Base-by-base conservation (phyloP, 2,113 vertebrate species). In the Uria aalge region DNA sequence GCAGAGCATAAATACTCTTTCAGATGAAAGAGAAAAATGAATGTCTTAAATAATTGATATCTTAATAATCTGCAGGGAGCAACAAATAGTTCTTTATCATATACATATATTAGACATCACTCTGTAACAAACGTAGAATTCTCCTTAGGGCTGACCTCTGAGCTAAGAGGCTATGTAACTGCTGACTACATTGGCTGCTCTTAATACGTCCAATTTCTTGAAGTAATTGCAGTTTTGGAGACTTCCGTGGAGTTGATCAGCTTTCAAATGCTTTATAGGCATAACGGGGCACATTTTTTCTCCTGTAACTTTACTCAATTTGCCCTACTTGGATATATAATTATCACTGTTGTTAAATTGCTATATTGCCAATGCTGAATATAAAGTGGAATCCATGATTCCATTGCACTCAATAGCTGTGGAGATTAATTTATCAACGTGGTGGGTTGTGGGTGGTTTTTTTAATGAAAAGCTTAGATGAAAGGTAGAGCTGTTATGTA, bases 1-100 rank as follows among this genome's bases (percentile, higher is more conserved):
- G 16, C 30, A 66, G 30, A 91, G 10, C 34, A 89, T 34, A 95
- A 90, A 72, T 94, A 41, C 6, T 89, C 15, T 89, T 74, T 12
- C 29, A 85, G 53, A 73, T 59, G 24, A 92, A 97, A 91, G 48
- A 94, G 30, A 87, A 91, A 95, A 96, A 94, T 53, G 45, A 87
- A 43, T 3, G 1, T 76, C 64, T 92, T 87, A 73, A 94, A 94
- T 87, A 93, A 91, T 69, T 78, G 38, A 91, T 89, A 48, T 48
- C 27, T 81, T 85, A 76, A 91, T 87, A 89, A 87, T 94, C 75
- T 82, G 62, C 43, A 50, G 62, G 36, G 48, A 87, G 30, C 36
- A 94, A 94, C 83, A 96, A 94, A 75, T 52, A 68, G 27, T 73
- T 81, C 27, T 79, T 85, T 94, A 89, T 72, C 47, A 30, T 56